Percentiles rank a stretch among this genome's conserved stretches.
Conservation (phyloP, 2,113 vertebrate species). For the Aegithalos caudatus region DNA sequence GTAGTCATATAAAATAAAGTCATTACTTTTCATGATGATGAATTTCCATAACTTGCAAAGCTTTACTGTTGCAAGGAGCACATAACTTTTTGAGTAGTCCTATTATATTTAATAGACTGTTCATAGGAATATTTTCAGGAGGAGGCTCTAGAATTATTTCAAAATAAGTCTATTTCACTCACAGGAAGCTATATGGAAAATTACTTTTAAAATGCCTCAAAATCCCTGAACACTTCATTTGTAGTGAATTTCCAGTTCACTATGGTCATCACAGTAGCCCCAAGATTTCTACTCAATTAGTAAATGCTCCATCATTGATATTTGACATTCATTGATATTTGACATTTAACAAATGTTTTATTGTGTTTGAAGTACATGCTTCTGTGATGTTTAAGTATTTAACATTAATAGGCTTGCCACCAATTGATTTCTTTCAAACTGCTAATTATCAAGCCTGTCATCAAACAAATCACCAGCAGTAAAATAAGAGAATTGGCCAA, state of each 20-base stretch:
- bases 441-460: neutral
- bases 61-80: neutral
- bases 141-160: neutral
- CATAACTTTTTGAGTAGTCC: neutral
- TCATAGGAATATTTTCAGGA: neutral
- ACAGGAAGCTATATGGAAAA: neutral
- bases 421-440: neutral
- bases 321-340: slow-evolving; percentile 4
- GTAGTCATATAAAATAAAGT: neutral
- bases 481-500: neutral
- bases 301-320: neutral
- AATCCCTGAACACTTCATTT: neutral
- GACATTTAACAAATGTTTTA: neutral
- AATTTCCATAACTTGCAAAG: neutral
- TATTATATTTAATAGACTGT: neutral
- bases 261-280: neutral
- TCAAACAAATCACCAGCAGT: neutral
- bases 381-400: neutral
- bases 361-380: neutral
- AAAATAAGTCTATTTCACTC: neutral
- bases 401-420: neutral
- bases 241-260: neutral
- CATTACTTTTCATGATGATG: neutral
- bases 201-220: neutral
- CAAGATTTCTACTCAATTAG: neutral